Evolutionary conservation across 2,888 invertebrate species (phyloP), one percentile per base, ranked within the genome.

Genomic region (Eumacrocentrus americanus): DNA sequence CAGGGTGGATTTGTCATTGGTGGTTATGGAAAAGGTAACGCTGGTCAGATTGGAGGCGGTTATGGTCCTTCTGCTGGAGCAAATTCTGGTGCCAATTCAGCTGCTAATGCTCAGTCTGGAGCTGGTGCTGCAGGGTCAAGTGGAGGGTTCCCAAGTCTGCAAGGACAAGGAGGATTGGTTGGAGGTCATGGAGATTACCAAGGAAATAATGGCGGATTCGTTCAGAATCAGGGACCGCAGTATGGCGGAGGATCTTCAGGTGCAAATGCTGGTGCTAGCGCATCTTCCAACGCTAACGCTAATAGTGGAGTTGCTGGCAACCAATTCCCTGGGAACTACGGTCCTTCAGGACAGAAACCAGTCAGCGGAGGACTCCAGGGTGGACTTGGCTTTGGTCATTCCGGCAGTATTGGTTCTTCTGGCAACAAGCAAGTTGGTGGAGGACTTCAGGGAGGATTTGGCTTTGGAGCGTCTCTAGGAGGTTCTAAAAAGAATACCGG

Each of bases 11-110:
- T 6, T 29, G 29, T 29, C 9, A 48, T 29, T 18, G 55, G 54
- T 3, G 38, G 56, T 9, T 58, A 46, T 25, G 54, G 51, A 9
- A 25, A 12, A 23, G 12, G 46, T 5, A 9, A 29, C 9, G 29
- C 29, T 29, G 29, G 29, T 29, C 29, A 29, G 29, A 9, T 4
- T 11, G 35, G 7, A 56, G 59, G 23, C 14, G 16, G 2, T 22
- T 35, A 47, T 25, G 62, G 60, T 25, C 58, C 40, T 23, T 59
- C 58, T 23, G 14, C 25, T 3, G 40, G 40, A n/a, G 29, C 47
- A 18, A 46, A 46, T 20, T 14, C 25, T 3, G 40, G 40, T 22
- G 29, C 47, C 18, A 46, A 46, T 20, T 14, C 46, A 46, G 16
- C 12, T 20, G 12, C 40, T 18, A 46, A 20, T 20, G 46, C 18